Conservation (phyloP, 2,888 invertebrate species). For the Hedya salicella region DNA sequence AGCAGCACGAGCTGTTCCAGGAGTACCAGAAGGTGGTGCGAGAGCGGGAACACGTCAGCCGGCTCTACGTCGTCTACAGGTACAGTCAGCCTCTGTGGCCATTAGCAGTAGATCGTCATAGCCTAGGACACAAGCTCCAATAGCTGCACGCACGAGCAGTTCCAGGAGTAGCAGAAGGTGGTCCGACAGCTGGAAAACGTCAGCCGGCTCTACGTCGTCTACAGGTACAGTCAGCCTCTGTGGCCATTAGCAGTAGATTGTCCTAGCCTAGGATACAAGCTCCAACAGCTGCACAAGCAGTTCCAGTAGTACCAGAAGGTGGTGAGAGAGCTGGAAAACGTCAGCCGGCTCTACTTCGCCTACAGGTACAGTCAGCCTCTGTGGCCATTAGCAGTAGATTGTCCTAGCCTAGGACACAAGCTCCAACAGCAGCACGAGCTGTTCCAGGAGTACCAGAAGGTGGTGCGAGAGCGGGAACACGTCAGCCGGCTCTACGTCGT, state of each 20-base stretch:
- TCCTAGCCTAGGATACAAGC: no score
- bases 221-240: neutral
- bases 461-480: no score
- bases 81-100: slow-evolving; percentile 67
- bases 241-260: no score
- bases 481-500: no score
- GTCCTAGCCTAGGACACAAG: slow-evolving; percentile 64
- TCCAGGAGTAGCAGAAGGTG: slow-evolving; percentile 94
- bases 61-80: slow-evolving; percentile 75
- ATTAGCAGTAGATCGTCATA: neutral
- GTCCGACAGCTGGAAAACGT: slow-evolving; percentile 94
- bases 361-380: slow-evolving; percentile 78
- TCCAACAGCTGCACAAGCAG: slow-evolving; percentile 64
- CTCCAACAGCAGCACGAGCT: slow-evolving; percentile 93
- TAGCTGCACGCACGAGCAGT: no score
- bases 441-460: no score
- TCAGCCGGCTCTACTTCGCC: slow-evolving; percentile 55
- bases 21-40: neutral
- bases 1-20: no score
- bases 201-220: slow-evolving; percentile 88
- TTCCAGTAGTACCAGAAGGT: slow-evolving; percentile 94
- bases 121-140: no score
- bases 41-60: neutral
- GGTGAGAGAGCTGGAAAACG: neutral
- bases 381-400: neutral